Conservation (phyloP, 2,113 vertebrate genomes). For the Etheostoma spectabile region DNA sequence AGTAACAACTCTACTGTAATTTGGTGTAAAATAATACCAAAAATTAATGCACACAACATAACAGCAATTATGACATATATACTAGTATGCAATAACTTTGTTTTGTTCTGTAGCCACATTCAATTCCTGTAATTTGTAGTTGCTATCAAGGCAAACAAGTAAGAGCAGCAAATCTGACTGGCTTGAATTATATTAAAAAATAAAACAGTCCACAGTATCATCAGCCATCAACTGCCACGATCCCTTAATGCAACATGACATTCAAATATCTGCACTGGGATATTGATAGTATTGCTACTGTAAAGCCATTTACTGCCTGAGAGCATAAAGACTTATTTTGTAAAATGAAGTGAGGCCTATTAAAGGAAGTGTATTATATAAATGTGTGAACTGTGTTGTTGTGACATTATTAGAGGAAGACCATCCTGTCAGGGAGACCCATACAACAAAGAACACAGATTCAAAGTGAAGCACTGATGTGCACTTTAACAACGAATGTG, state of each 20-base stretch:
- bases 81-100: background rate
- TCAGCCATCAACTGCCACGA: constrained; percentile 28
- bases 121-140: background rate
- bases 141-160: constrained; percentile 16
- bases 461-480: constrained; percentile 74
- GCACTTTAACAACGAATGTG: constrained; percentile 79
- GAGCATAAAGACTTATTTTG: constrained; percentile 57
- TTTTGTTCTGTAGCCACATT: background rate
- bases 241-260: constrained; percentile 50
- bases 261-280: constrained; percentile 58
- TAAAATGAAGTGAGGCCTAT: constrained; percentile 67
- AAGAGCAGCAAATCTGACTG: background rate
- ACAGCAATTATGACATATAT: background rate
- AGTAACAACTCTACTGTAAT: constrained; percentile 7
- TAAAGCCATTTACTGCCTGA: constrained; percentile 58
- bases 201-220: constrained; percentile 26
- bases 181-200: background rate
- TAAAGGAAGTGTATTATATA: constrained; percentile 71
- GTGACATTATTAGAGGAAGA: constrained; percentile 71
- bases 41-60: constrained; percentile 17
- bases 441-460: constrained; percentile 74
- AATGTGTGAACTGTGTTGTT: constrained; percentile 69
- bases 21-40: constrained; percentile 19
- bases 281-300: constrained; percentile 58
- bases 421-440: constrained; percentile 71